These are phyloP conservation scores for Spilarctia lutea DNA, from an alignment of 2,888 invertebrate species.

Conservation along the genomic window DNA sequence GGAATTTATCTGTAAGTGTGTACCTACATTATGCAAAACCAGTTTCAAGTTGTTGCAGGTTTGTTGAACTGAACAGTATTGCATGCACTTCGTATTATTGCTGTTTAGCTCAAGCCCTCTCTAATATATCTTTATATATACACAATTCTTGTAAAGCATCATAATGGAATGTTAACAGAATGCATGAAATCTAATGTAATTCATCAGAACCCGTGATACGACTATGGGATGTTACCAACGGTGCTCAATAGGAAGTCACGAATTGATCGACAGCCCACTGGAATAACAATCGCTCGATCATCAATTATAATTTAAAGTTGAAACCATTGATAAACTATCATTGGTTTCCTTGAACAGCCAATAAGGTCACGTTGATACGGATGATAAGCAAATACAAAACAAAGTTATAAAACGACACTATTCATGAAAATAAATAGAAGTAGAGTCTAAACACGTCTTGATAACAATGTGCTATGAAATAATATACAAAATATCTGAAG, in stretches of 20 bases:
- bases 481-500: background rate
- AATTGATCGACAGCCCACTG: conserved; percentile 24
- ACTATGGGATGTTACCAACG: conserved; percentile 39
- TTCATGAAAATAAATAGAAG: conserved; percentile 9
- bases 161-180: background rate
- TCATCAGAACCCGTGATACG: conserved; percentile 49
- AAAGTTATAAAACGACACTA: conserved; percentile 28
- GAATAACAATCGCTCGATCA: conserved; percentile 33
- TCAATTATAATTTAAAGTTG: conserved; percentile 8
- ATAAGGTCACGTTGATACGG: conserved; percentile 41
- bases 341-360: conserved; percentile 28
- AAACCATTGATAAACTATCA: conserved; percentile 30
- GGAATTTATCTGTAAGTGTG: conserved; percentile 6
- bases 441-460: background rate
- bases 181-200: background rate
- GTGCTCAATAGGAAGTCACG: conserved; percentile 37
- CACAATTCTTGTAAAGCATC: conserved; percentile 9
- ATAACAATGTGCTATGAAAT: background rate
- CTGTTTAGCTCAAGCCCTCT: background rate
- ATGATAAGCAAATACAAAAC: conserved; percentile 46
- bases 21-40: conserved; percentile 18
- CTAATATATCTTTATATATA: background rate
- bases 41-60: conserved; percentile 9
- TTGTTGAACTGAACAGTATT: conserved; percentile 8
- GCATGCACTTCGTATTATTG: background rate